Base-by-base conservation (phyloP, 2,797 vertebrate genomes). In the Coracias cyanogaster region DNA sequence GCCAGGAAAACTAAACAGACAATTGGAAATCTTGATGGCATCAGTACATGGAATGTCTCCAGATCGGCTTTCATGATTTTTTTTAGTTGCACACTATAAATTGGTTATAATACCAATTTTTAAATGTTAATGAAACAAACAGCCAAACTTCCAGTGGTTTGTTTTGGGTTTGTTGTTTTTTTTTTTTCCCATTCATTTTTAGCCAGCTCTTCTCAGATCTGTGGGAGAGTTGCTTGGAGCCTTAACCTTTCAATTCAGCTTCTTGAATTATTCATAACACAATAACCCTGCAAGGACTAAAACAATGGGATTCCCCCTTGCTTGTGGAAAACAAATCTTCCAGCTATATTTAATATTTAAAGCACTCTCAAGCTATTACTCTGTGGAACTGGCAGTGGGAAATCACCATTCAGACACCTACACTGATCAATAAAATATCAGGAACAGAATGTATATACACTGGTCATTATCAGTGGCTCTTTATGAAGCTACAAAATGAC, bases 301-400 rank as follows among this genome's bases (percentile, higher is more conserved):
- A 91, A 64, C 65, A 89, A 88, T 80, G 73, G 95, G 86, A 95
- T 94, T 94, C 54, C 86, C 93, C 9, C 67, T 31, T 86, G 57
- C 35, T 73, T 73, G 26, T 54, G 22, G 54, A 81, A 95, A 96
- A 89, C 37, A 94, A 92, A 89, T 95, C 70, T 92, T 94, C 46
- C 64, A 86, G 46, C 39, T 70, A 18, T 81, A 52, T 93, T 97
- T 91, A 97, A 91, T 97, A 95, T 92, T 97, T 93, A 94, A 91
- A 94, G 45, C 77, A 46, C 77, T 82, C 54, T 39, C 15, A 83
- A 81, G 46, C 45, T 92, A 78, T 94, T 96, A 92, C 78, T 91
- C 4, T 4, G 22, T 54, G 66, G 49, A 87, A 54, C 58, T 46
- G 46, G 33, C 18, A 67, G 67, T 48, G 21, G 73, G 61, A 88